Evolutionary conservation across 2,113 vertebrate genomes (phyloP).

Genomic region (Vireo altiloquus): DNA sequence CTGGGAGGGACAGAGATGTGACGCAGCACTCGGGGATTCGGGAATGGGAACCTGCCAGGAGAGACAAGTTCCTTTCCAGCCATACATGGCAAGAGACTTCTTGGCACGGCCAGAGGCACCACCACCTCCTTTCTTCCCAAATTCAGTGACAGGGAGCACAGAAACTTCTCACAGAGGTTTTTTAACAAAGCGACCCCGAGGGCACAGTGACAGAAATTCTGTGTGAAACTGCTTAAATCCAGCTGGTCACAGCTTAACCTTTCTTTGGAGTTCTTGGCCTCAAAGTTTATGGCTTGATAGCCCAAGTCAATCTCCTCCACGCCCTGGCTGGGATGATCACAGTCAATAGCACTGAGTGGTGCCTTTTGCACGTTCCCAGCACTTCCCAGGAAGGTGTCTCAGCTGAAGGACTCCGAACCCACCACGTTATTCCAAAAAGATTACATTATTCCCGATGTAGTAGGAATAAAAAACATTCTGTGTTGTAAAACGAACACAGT

Average conservation of each 20-base stretch:
- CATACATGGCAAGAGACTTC: not conserved
- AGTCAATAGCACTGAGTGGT: not conserved
- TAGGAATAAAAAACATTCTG: not conserved
- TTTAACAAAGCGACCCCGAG: not conserved
- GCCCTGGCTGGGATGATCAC: not conserved
- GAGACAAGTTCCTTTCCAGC: not conserved
- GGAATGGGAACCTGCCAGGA: not conserved
- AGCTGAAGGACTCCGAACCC: not conserved
- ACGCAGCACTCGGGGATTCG: accelerated
- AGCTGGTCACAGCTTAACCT: not conserved
- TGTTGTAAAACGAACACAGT: not conserved
- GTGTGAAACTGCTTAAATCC: not conserved
- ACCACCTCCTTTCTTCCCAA: not conserved
- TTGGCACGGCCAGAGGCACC: not conserved
- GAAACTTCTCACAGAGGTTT: not conserved
- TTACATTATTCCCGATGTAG: not conserved
- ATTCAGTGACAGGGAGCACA: not conserved
- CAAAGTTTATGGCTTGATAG: not conserved
- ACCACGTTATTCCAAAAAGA: not conserved
- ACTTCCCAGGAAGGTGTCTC: not conserved
- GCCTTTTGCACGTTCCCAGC: not conserved
- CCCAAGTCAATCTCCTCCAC: not conserved
- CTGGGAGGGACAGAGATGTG: not conserved
- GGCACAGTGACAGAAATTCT: not conserved
- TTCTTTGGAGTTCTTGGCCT: no score